phyloP scores from a whole-genome alignment of 2,888 invertebrate genomes.

The Cheilosia grossa region DNA sequence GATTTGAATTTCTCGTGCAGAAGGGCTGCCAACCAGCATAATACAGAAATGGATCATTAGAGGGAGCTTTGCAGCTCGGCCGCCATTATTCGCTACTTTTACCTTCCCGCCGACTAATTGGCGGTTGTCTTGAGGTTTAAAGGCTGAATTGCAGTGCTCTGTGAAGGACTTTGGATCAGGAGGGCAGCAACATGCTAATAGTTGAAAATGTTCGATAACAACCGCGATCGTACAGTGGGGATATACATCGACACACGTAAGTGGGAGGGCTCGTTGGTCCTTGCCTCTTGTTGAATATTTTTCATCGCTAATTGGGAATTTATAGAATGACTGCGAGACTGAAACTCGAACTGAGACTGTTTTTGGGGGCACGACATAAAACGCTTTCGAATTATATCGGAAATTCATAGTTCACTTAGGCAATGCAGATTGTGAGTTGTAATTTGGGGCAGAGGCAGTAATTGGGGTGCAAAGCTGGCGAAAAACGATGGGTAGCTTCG shows the following conservation, averaged over 20 bases:
- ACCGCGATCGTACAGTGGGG: slow-evolving; percentile 46
- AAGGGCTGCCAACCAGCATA: slow-evolving; percentile 29
- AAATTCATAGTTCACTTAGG: slow-evolving; percentile 42
- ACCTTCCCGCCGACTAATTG: slow-evolving; percentile 49
- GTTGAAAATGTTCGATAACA: slow-evolving; percentile 69
- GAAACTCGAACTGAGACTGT: neutral
- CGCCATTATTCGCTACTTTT: slow-evolving; percentile 71
- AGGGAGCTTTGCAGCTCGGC: slow-evolving; percentile 53
- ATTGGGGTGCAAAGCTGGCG: neutral
- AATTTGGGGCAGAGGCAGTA: slow-evolving; percentile 5
- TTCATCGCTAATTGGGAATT: slow-evolving; percentile 62
- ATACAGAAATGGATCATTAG: slow-evolving; percentile 72
- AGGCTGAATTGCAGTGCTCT: slow-evolving; percentile 22
- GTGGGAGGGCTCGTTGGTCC: slow-evolving; percentile 36
- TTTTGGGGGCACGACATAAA: neutral
- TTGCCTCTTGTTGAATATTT: slow-evolving; percentile 27
- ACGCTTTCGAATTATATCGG: slow-evolving; percentile 3
- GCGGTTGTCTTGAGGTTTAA: slow-evolving; percentile 59
- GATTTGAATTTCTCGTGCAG: slow-evolving; percentile 74
- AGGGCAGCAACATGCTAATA: slow-evolving; percentile 73
- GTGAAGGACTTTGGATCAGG: slow-evolving; percentile 51
- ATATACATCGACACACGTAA: slow-evolving; percentile 19
- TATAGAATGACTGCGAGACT: slow-evolving; percentile 17
- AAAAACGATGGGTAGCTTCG: too few relatives aligned
- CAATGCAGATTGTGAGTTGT: slow-evolving; percentile 10